These are phyloP conservation scores for Periophthalmus magnuspinnatus DNA, from an alignment of 2,797 vertebrate species.

Conservation along the genomic window DNA sequence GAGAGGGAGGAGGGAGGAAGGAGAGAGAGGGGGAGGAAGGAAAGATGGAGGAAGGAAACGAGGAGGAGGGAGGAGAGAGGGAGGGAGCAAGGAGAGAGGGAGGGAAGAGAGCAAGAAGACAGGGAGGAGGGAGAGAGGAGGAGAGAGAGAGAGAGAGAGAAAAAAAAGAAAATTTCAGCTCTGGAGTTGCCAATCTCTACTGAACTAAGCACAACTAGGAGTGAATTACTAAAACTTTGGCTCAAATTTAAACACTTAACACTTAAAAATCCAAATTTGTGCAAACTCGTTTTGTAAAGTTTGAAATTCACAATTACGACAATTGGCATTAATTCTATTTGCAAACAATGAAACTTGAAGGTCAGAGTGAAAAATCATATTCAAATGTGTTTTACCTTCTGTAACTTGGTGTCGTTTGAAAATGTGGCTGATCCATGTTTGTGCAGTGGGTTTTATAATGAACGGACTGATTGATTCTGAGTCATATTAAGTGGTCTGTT, in stretches of 20 bases:
- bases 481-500: constrained; percentile 2
- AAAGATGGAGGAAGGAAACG: no score
- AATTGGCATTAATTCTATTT: background rate
- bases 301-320: background rate
- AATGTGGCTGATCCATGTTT: background rate
- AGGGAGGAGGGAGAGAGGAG: no score
- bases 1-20: no score
- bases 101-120: no score
- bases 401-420: background rate
- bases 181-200: no score
- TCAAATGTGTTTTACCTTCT: background rate
- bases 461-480: constrained; percentile 16
- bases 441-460: constrained; percentile 18
- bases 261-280: background rate
- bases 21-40: no score
- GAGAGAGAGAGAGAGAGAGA: no score
- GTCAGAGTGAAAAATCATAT: background rate
- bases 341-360: background rate
- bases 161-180: no score
- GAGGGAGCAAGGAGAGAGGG: no score
- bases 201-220: no score
- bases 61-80: no score
- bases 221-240: no score
- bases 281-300: background rate
- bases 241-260: background rate